Evolutionary conservation across 1,140 invertebrate genomes (phyloP).

Genomic region (Dendrolimus punctatus): DNA sequence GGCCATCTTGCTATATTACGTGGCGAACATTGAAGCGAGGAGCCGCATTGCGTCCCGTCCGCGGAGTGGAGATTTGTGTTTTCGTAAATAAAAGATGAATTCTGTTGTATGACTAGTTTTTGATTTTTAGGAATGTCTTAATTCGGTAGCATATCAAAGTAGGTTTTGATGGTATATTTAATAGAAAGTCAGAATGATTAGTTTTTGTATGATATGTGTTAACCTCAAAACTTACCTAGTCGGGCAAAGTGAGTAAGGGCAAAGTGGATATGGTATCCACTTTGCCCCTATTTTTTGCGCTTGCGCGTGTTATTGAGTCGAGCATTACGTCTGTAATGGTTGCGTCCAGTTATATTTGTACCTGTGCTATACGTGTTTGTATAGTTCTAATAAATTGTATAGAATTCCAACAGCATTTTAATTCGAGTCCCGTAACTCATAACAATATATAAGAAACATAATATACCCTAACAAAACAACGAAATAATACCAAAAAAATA

Average conservation of each 20-base stretch:
- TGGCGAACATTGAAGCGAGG: slow-evolving; percentile 17
- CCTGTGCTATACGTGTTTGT: too few relatives aligned
- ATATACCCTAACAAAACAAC: too few relatives aligned
- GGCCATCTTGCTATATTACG: slow-evolving; percentile 19
- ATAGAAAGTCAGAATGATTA: slow-evolving; percentile 21
- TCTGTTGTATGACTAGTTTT: slow-evolving; percentile 22
- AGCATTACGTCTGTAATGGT: too few relatives aligned
- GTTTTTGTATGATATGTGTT: slow-evolving; percentile 18
- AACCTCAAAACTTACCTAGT: slow-evolving; percentile 20
- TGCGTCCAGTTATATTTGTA: too few relatives aligned
- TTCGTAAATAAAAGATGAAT: slow-evolving; percentile 20
- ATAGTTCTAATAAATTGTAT: too few relatives aligned
- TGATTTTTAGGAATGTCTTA: slow-evolving; percentile 22
- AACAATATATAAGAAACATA: too few relatives aligned
- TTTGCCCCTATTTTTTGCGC: too few relatives aligned
- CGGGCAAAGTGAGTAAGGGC: slow-evolving; percentile 15
- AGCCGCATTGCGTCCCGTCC: slow-evolving; percentile 14
- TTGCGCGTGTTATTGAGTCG: too few relatives aligned
- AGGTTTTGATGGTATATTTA: slow-evolving; percentile 22
- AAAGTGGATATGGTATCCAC: slow-evolving; percentile 22
- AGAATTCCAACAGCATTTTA: too few relatives aligned
- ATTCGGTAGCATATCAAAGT: slow-evolving; percentile 23
- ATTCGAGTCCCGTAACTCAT: too few relatives aligned
- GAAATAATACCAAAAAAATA: too few relatives aligned
- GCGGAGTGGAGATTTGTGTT: slow-evolving; percentile 19